Percentiles rank a stretch among this genome's conserved stretches.
Conservation (phyloP, 2,888 invertebrate species). For the Rotaria macrura region DNA sequence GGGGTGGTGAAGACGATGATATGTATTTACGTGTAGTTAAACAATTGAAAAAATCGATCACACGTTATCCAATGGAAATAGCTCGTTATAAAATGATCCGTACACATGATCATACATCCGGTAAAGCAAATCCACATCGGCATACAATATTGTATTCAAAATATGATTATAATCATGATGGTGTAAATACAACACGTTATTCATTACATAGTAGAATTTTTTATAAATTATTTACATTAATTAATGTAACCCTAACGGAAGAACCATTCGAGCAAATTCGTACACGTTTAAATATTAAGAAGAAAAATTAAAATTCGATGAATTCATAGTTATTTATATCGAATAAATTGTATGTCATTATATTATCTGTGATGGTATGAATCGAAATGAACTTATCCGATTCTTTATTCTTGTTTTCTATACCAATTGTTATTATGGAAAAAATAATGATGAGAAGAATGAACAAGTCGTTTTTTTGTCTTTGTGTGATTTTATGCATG, state of each 20-base stretch:
- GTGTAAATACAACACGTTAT: background rate
- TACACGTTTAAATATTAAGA: background rate
- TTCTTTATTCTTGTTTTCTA: no score
- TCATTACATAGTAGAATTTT: background rate
- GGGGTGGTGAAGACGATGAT: conserved; percentile 47
- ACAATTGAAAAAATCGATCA: conserved; percentile 65
- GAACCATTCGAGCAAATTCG: background rate
- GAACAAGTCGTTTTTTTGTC: no score
- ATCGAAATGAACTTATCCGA: no score
- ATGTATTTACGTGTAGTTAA: conserved; percentile 40
- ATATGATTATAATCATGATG: background rate
- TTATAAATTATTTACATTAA: conserved; percentile 1
- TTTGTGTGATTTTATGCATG: no score
- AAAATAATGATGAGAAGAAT: no score
- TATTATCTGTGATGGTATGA: background rate
- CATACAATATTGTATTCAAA: conserved; percentile 6
- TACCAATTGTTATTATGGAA: no score
- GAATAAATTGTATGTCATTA: background rate
- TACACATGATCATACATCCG: background rate
- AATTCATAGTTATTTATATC: no score
- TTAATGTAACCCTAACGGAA: background rate
- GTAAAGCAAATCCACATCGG: background rate
- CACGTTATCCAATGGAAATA: conserved; percentile 78
- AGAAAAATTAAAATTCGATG: background rate
- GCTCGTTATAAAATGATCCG: conserved; percentile 85